phyloP scores from a whole-genome alignment of 2,797 vertebrate species.

The Karalla daura region DNA sequence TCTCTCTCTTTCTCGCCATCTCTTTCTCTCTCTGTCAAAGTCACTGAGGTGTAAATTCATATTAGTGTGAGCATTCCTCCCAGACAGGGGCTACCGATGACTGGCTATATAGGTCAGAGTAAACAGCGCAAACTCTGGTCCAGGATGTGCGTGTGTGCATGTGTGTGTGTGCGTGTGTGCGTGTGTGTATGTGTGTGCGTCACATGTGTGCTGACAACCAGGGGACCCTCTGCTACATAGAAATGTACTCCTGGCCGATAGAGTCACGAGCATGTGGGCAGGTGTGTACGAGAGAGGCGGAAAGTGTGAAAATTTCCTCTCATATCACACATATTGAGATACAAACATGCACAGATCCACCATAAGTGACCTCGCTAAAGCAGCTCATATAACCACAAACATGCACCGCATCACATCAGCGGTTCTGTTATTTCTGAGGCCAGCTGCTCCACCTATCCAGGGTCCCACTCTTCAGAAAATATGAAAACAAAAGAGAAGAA shows the following conservation, averaged over 20 bases:
- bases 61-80: slow-evolving; percentile 58
- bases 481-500: not conserved
- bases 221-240: slow-evolving; percentile 23
- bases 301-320: slow-evolving; percentile 24
- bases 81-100: slow-evolving; percentile 54
- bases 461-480: not conserved
- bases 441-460: not conserved
- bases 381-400: not conserved
- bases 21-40: slow-evolving; percentile 54
- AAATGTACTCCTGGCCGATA: slow-evolving; percentile 18
- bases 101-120: slow-evolving; percentile 75
- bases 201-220: slow-evolving; percentile 35
- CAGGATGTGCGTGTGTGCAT: slow-evolving; percentile 3
- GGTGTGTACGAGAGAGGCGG: slow-evolving; percentile 14
- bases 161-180: slow-evolving; percentile 2
- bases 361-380: not conserved
- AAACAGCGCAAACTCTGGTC: slow-evolving; percentile 30
- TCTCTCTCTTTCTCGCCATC: slow-evolving; percentile 42
- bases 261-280: slow-evolving; percentile 21
- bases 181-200: slow-evolving; percentile 12
- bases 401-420: not conserved
- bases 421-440: not conserved
- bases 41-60: slow-evolving; percentile 69
- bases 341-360: slow-evolving; percentile 5
- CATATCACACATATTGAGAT: slow-evolving; percentile 7